Evolutionary conservation across 2,113 vertebrate genomes (phyloP).

Genomic region (Xiphorhynchus elegans): DNA sequence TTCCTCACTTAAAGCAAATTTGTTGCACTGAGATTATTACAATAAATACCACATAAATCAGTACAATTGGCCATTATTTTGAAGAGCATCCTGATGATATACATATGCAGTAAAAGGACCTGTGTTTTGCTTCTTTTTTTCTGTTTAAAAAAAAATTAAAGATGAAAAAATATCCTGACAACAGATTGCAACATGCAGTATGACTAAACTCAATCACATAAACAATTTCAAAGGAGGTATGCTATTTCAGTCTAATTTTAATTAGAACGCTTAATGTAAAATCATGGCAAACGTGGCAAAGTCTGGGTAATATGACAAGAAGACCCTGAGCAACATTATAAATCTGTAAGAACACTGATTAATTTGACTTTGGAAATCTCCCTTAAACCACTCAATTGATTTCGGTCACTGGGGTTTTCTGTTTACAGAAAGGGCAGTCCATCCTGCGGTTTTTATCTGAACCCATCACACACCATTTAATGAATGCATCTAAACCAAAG

Average conservation of each 20-base stretch:
- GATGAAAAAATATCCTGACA: neutral
- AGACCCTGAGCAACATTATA: conserved; percentile 47
- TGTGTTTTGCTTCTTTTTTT: neutral
- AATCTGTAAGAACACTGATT: conserved; percentile 55
- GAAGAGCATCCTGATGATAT: conserved; percentile 9
- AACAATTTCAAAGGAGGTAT: conserved; percentile 29
- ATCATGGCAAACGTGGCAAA: conserved; percentile 35
- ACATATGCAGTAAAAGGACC: neutral
- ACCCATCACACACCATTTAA: conserved; percentile 16
- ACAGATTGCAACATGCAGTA: conserved; percentile 12
- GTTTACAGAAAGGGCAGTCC: conserved; percentile 16
- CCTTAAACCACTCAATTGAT: conserved; percentile 37
- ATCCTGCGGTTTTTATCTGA: conserved; percentile 30
- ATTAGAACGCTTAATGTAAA: conserved; percentile 51
- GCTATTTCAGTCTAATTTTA: conserved; percentile 22
- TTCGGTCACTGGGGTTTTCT: conserved; percentile 37
- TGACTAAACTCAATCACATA: conserved; percentile 25
- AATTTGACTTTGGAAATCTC: conserved; percentile 50
- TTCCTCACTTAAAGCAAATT: neutral
- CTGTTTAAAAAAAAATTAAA: neutral
- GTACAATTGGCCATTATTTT: conserved; percentile 38
- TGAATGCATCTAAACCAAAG: conserved; percentile 12
- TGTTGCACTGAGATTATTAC: neutral
- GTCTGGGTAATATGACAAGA: conserved; percentile 28
- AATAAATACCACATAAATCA: conserved; percentile 18